Conservation (phyloP, 92 coral and sea anemone genomes). For the Siderastrea siderea region DNA sequence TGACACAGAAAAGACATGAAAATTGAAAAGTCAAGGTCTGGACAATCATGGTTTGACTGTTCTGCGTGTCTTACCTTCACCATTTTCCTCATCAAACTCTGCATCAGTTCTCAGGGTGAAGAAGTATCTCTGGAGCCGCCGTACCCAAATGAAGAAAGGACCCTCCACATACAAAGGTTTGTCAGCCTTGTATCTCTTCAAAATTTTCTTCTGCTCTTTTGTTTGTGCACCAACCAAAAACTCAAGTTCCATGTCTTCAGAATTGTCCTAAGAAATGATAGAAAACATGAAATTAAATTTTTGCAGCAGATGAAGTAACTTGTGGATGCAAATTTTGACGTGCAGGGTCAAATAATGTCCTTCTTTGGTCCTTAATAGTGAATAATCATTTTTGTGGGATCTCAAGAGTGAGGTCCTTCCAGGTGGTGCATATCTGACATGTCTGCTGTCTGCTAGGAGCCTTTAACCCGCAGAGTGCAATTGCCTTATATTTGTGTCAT, state of each 20-base stretch:
- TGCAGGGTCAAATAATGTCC: no score
- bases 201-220: constrained; percentile 62
- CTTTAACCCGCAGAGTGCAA: no score
- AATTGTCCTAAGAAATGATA: constrained; percentile 43
- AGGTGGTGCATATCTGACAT: no score
- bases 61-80: constrained; percentile 19
- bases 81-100: constrained; percentile 33
- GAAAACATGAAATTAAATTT: background rate
- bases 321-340: background rate
- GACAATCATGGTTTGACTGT: no score
- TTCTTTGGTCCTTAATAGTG: no score
- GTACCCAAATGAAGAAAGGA: constrained; percentile 89
- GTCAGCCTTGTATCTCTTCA: constrained; percentile 71
- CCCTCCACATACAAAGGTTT: constrained; percentile 96
- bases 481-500: no score
- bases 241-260: constrained; percentile 55
- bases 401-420: no score
- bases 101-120: constrained; percentile 88
- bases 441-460: no score
- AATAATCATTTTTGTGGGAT: no score
- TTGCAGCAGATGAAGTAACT: background rate
- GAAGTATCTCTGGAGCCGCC: constrained; percentile 79
- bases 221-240: constrained; percentile 85
- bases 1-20: no score
- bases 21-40: no score